Evolutionary conservation across 2,113 vertebrate species (phyloP), one percentile per base, ranked within the genome.

Genomic region (Globicephala melas): DNA sequence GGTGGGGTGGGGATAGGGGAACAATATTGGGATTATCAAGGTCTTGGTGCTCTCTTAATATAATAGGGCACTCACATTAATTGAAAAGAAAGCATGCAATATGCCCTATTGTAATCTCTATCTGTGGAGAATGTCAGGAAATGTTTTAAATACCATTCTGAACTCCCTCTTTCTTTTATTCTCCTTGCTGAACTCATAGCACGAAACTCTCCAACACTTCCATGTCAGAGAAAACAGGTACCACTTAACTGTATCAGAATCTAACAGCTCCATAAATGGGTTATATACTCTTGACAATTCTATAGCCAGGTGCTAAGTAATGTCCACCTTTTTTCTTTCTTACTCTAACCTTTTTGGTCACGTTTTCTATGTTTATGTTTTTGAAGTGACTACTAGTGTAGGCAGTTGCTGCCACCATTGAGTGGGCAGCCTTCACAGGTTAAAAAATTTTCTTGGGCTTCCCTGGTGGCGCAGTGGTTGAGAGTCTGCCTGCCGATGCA

Each of bases 81-180:
- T 1, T 50, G 33, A 88, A 86, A 95, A 53, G 33, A 90, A 67
- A 94, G 20, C 14, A 70, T 8, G 50, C 15, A 63, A 21, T 17
- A 62, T 55, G 13, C 20, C n/a, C 14, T 79, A 58, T 36, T 47
- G 38, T 17, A 76, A 62, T 71, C 44, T 47, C 41, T 50, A 58
- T 25, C 65, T 50, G 17, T 44, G 60, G 60, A 90, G 28, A 93
- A 31, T 77, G 25, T 94, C 63, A 74, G 26, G 20, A 53, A 94
- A 41, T 44, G 60, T 85, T 93, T 96, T 73, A 91, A 94, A 94
- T 87, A 63, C 26, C 31, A 85, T 44, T 73, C 15, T 50, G 33
- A 79, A 89, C 55, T 79, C 18, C 44, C 9, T 73, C 47, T 79
- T 77, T 82, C 25, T 82, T 95, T 94, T 47, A 88, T 53, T 85